Base-by-base conservation (phyloP, 2,888 invertebrate genomes). In the Spilarctia lutea region DNA sequence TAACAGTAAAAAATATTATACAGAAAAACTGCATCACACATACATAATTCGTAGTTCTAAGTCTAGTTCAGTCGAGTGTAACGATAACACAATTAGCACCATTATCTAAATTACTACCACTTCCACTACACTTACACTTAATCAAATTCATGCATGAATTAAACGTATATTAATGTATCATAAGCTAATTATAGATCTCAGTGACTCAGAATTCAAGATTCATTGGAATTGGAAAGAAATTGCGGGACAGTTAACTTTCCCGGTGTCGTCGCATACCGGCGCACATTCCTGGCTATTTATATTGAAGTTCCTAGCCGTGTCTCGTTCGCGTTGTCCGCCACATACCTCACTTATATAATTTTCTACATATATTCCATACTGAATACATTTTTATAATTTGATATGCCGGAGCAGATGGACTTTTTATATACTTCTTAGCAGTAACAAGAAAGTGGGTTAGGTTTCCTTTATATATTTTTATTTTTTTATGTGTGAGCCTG, bases 281-380 rank as follows among this genome's bases (percentile, higher is more conserved):
- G 79, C 82, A 80, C 85, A 90, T 91, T 88, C 89, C 87, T 76
- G 71, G 81, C 89, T 91, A 91, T 90, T 89, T 88, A 85, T 90
- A 91, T 81, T 78, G 67, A 79, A 81, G 81, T 83, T 82, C 79
- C 74, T 83, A 86, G 86, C 85, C 82, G 78, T 83, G 82, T 78
- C 84, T 81, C 83, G 84, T 84, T 85, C 85, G 81, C 83, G 67
- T 79, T 83, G 87, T 85, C 85, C 77, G 81, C 78, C 81, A 82
- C 87, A 89, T 89, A 87, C 83, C 81, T 81, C 74, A 77, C 74
- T 16, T 70, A 79, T 81, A 82, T 81, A 74, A 77, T 80, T 77
- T 81, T 52, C 63, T 68, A 20, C 60, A 72, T 68, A 65, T 73
- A 60, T 68, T 75, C 71, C 65, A 68, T 83, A 79, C 75, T 63